Conservation (phyloP, 2,888 invertebrate species). For the Encarsia formosa region DNA sequence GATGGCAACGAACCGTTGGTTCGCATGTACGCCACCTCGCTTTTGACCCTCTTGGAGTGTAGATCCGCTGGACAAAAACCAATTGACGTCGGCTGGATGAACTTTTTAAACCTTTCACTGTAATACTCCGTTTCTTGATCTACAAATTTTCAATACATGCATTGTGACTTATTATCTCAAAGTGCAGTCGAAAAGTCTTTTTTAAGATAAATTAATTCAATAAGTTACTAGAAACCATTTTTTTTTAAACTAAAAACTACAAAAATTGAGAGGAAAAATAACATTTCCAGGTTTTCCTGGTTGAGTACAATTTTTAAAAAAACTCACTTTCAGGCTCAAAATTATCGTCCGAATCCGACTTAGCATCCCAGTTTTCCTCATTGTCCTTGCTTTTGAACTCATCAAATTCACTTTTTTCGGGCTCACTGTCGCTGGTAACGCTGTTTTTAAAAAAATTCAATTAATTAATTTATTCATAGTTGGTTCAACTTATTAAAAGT, state of each 20-base stretch:
- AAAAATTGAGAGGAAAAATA: too few species aligned
- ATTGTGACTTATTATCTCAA: background rate
- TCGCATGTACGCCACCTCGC: constrained; percentile 17
- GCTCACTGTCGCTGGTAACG: too few species aligned
- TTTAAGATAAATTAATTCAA: too few species aligned
- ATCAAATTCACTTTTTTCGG: too few species aligned
- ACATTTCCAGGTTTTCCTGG: too few species aligned
- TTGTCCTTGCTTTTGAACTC: too few species aligned
- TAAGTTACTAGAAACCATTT: too few species aligned
- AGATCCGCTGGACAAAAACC: constrained; percentile 25
- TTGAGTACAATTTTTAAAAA: background rate
- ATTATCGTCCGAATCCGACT: constrained; percentile 18
- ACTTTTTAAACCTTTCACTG: background rate
- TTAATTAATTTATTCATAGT: too few species aligned
- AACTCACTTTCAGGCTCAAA: constrained; percentile 22
- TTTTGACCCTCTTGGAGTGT: constrained; percentile 13
- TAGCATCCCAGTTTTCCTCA: constrained; percentile 22
- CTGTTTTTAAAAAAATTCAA: too few species aligned
- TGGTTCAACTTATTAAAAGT: background rate
- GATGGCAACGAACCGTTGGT: constrained; percentile 15
- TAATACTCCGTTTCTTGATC: background rate
- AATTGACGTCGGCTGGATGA: background rate
- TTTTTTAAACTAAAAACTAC: too few species aligned
- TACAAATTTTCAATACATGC: background rate
- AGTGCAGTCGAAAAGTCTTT: too few species aligned